phyloP scores from a whole-genome alignment of 30 jellyfish, hydroid and myxozoan species.

The Morbakka virulenta region DNA sequence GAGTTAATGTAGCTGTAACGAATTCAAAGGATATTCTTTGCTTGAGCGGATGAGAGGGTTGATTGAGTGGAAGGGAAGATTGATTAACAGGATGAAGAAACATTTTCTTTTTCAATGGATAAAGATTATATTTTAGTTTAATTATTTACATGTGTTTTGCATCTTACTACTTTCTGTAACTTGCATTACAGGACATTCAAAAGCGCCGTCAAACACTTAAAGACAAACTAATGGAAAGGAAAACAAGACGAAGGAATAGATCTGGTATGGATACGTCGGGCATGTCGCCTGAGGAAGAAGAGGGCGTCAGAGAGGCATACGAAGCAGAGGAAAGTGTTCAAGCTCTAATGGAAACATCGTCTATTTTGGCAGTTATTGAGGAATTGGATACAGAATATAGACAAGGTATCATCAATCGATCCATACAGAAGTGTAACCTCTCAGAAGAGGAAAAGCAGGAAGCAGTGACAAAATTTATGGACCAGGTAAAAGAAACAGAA shows the following conservation, averaged over 20 bases:
- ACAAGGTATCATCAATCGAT: background rate
- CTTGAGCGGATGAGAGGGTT: too few relatives aligned
- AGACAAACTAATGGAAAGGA: slow-evolving; percentile 55
- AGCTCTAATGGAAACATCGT: slow-evolving; percentile 27
- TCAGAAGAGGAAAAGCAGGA: slow-evolving; percentile 69
- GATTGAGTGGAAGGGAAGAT: too few relatives aligned
- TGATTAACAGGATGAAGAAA: too few relatives aligned
- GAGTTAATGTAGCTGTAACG: too few relatives aligned
- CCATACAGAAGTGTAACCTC: slow-evolving; percentile 39
- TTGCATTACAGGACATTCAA: slow-evolving; percentile 24
- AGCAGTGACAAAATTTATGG: slow-evolving; percentile 43
- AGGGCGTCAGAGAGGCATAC: slow-evolving; percentile 46
- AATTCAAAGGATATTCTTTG: too few relatives aligned
- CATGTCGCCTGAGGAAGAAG: slow-evolving; percentile 58
- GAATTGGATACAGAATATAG: slow-evolving; percentile 22
- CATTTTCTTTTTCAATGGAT: too few relatives aligned
- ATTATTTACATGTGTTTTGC: too few relatives aligned
- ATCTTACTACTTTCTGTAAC: too few relatives aligned
- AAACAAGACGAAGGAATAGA: slow-evolving; percentile 56
- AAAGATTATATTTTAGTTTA: too few relatives aligned
- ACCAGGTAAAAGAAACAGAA: slow-evolving; percentile 48
- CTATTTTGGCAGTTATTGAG: slow-evolving; percentile 54
- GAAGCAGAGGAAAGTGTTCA: slow-evolving; percentile 74
- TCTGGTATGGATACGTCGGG: slow-evolving; percentile 53
- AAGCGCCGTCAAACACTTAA: slow-evolving; percentile 48